phyloP scores from a whole-genome alignment of 1,140 invertebrate species.

The Medauroidea extradentata region DNA sequence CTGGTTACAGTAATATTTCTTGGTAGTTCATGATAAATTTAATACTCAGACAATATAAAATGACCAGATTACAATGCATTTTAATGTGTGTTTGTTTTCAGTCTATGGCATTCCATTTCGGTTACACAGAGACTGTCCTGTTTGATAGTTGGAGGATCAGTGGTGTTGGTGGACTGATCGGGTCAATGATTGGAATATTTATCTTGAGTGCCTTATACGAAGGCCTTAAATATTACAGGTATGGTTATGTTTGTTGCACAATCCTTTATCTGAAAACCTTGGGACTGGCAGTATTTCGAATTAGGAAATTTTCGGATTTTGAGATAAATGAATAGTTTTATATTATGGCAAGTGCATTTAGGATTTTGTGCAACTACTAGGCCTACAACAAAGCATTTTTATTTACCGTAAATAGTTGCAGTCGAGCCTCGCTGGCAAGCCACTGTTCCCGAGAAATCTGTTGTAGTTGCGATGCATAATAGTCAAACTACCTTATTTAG shows the following conservation, averaged over 20 bases:
- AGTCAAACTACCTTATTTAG: no score
- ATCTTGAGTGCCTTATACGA: constrained; percentile 84
- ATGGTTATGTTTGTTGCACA: constrained; percentile 6
- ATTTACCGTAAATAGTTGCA: no score
- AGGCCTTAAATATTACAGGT: constrained; percentile 83
- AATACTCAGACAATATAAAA: background rate
- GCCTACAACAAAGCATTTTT: no score
- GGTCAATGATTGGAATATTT: constrained; percentile 81
- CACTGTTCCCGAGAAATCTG: no score
- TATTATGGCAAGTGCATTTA: no score
- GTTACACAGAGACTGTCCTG: constrained; percentile 66
- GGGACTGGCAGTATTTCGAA: no score
- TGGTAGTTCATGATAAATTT: background rate
- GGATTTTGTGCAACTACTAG: no score
- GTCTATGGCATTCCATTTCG: constrained; percentile 74
- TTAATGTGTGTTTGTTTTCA: constrained; percentile 4
- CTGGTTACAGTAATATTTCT: background rate
- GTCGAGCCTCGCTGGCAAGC: no score
- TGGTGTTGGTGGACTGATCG: constrained; percentile 67
- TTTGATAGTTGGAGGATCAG: constrained; percentile 75
- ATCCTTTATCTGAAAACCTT: no score
- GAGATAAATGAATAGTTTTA: no score
- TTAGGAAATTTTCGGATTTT: no score
- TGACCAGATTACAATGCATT: background rate
- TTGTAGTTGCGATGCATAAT: no score